These are phyloP conservation scores for Coleophora flavipennella DNA, from an alignment of 2,888 invertebrate genomes.

Conservation along the genomic window DNA sequence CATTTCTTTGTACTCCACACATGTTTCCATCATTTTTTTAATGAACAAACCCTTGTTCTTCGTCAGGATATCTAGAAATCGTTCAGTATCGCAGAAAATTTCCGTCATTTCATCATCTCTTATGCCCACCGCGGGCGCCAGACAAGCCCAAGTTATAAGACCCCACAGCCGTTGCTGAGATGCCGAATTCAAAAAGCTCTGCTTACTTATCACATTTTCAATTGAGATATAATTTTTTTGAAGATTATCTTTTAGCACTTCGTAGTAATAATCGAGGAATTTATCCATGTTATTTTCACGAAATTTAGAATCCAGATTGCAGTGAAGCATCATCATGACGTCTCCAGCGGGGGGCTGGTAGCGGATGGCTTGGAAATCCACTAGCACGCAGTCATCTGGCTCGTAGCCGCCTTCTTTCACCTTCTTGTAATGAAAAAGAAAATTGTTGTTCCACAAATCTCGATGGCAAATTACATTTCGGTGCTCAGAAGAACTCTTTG, in stretches of 20 bases:
- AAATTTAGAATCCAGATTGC: conserved; percentile 61
- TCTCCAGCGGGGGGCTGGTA: conserved; percentile 79
- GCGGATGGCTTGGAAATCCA: conserved; percentile 79
- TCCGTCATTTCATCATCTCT: conserved; percentile 58
- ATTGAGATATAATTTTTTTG: conserved; percentile 41
- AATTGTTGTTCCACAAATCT: conserved; percentile 77
- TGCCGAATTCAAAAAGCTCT: conserved; percentile 54
- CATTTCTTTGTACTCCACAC: conserved; percentile 59
- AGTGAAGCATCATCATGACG: conserved; percentile 67
- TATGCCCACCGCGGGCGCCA: conserved; percentile 66
- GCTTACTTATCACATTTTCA: conserved; percentile 43
- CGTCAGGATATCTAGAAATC: conserved; percentile 70
- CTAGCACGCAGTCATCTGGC: conserved; percentile 73
- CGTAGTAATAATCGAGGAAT: conserved; percentile 73
- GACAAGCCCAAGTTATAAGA: conserved; percentile 68
- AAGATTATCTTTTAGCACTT: conserved; percentile 54
- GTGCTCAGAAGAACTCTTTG: conserved; percentile 37
- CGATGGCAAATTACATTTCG: conserved; percentile 73
- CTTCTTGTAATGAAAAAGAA: conserved; percentile 65
- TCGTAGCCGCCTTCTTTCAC: conserved; percentile 22
- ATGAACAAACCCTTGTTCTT: conserved; percentile 69
- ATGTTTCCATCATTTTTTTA: conserved; percentile 62
- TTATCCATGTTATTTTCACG: conserved; percentile 58
- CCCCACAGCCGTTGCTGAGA: conserved; percentile 67
- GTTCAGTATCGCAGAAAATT: conserved; percentile 55